Evolutionary conservation across 37 sponge, comb jelly and placozoan genomes (phyloP).

Genomic region (Crambe crambe): DNA sequence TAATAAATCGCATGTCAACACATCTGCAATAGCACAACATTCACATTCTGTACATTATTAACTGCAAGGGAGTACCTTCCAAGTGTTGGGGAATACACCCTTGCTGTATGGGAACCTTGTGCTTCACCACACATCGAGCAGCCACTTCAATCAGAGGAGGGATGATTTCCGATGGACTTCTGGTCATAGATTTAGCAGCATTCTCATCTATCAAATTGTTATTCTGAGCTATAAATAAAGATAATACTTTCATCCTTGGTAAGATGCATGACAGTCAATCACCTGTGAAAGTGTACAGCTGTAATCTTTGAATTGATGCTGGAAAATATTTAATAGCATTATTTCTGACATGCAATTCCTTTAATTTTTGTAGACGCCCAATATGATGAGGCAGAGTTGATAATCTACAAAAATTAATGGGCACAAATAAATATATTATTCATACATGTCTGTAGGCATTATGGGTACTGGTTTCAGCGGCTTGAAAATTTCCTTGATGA

Average conservation of each 20-base stretch:
- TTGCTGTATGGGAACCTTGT: not conserved
- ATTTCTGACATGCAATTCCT: constrained; percentile 70
- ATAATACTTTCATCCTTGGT: not conserved
- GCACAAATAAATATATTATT: not conserved
- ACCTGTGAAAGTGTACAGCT: constrained; percentile 78
- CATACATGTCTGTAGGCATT: too few species aligned
- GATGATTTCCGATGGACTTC: constrained; percentile 9
- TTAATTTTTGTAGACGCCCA: constrained; percentile 52
- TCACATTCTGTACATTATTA: not conserved
- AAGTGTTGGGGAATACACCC: constrained; percentile 48
- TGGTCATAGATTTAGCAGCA: not conserved
- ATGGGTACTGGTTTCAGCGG: too few species aligned
- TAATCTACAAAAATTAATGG: constrained; percentile 27
- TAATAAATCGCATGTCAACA: constrained; percentile 20
- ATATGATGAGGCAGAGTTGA: constrained; percentile 48
- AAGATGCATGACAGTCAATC: not conserved
- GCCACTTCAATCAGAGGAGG: constrained; percentile 58
- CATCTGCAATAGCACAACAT: constrained; percentile 18
- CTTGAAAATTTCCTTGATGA: too few species aligned
- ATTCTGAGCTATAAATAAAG: constrained; percentile 43
- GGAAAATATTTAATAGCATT: constrained; percentile 65
- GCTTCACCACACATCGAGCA: constrained; percentile 17
- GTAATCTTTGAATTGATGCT: constrained; percentile 43
- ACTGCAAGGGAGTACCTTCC: constrained; percentile 24
- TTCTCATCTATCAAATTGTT: constrained; percentile 52